Percentiles rank a stretch among this genome's conserved stretches.
These are phyloP conservation scores for Caenorhabditis sp. DNA, from an alignment of 2,888 invertebrate genomes.

Conservation along the genomic window DNA sequence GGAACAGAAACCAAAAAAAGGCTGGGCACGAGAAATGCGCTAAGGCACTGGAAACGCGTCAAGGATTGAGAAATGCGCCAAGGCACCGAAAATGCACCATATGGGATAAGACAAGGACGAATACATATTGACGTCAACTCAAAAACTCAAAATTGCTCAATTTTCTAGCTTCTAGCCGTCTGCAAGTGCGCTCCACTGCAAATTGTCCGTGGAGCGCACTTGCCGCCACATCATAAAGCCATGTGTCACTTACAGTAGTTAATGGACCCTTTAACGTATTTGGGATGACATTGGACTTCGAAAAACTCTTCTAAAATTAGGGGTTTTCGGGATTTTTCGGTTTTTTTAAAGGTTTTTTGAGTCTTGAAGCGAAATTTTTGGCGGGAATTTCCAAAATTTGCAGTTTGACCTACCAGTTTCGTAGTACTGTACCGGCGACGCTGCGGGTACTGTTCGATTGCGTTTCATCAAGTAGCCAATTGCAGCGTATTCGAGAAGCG, in stretches of 20 bases:
- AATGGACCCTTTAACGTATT: slow-evolving; percentile 49
- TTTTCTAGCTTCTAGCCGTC: too few species aligned
- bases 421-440: slow-evolving; percentile 73
- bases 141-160: background rate
- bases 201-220: too few species aligned
- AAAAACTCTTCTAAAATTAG: slow-evolving; percentile 49
- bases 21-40: background rate
- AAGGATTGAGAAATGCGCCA: too few species aligned
- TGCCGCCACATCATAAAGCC: too few species aligned
- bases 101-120: too few species aligned
- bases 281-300: slow-evolving; percentile 54
- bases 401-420: slow-evolving; percentile 69
- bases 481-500: slow-evolving; percentile 81
- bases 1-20: background rate
- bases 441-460: slow-evolving; percentile 66
- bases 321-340: too few species aligned
- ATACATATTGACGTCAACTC: background rate
- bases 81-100: too few species aligned
- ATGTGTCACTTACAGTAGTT: slow-evolving; percentile 55
- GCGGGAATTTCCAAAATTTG: too few species aligned
- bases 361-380: too few species aligned
- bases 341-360: too few species aligned
- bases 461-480: slow-evolving; percentile 82
- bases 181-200: too few species aligned
- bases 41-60: too few species aligned